Evolutionary conservation across 1,140 invertebrate genomes (phyloP).

Genomic region (Monochamus saltuarius): DNA sequence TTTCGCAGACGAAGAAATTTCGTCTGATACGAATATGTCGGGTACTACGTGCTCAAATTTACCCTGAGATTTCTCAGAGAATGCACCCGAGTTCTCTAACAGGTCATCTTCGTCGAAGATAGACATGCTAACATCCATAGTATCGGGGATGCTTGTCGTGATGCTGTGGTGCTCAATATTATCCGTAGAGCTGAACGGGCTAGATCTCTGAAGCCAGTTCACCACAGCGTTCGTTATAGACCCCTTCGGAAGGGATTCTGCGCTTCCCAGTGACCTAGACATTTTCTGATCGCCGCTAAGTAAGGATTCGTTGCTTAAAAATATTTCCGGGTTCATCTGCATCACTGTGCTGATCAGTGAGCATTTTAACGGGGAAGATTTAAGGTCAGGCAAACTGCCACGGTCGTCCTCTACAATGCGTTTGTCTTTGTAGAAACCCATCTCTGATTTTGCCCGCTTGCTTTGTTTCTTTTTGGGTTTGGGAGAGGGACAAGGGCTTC

Average conservation of each 20-base stretch:
- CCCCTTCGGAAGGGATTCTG: conserved; percentile 42
- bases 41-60: conserved; percentile 22
- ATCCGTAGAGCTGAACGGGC: conserved; percentile 40
- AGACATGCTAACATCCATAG: conserved; percentile 24
- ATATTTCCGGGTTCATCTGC: conserved; percentile 40
- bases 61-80: conserved; percentile 1
- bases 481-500: conserved; percentile 46
- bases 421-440: conserved; percentile 38
- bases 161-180: conserved; percentile 32
- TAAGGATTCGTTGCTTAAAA: conserved; percentile 43
- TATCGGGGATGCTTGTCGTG: conserved; percentile 28
- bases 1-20: conserved; percentile 23
- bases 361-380: conserved; percentile 29
- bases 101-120: conserved; percentile 35
- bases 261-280: conserved; percentile 40
- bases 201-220: conserved; percentile 44
- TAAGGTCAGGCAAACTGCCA: conserved; percentile 47
- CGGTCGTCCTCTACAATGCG: conserved; percentile 30
- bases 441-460: conserved; percentile 44
- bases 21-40: conserved; percentile 34
- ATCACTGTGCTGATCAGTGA: conserved; percentile 42
- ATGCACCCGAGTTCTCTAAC: conserved; percentile 22
- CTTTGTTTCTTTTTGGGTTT: conserved; percentile 36
- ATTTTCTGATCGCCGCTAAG: conserved; percentile 27
- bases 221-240: conserved; percentile 44